Base-by-base conservation (phyloP, 2,888 invertebrate species). In the Trichogramma dendrolimi region DNA sequence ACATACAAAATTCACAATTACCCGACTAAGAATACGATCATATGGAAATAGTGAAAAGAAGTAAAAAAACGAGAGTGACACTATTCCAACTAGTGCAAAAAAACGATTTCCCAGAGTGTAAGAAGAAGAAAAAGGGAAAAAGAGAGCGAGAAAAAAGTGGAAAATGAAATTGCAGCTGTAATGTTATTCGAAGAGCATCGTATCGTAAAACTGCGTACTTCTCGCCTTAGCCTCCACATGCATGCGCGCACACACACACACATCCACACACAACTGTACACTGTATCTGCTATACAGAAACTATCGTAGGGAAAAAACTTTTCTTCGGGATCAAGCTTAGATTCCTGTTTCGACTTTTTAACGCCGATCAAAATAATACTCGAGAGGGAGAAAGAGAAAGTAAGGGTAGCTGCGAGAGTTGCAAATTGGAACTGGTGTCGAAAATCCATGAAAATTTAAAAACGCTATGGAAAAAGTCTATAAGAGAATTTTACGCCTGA, bases 331-430 rank as follows among this genome's bases (percentile, higher is more conserved):
- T 54, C 44, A 42, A 44, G 57, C 42, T 14, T 40, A 41, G 60
- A 58, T 58, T 55, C 64, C 52, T 61, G 64, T 55, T 61, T 46
- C 40, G 54, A 61, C 48, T 55, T 61, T 64, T 64, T 64, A 61
- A 48, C 14, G 46, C 58, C 58, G 61, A 61, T 64, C 46, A 42
- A 43, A 40, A 57, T 44, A 51, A 27, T 6, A 40, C 42, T 11
- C 27, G 5, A 6, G 27, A 27, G 27, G 27, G 27, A 27, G 27
- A 27, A 27, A 27, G 27, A 27, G 27, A 27, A 27, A 27, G 27
- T 27, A 27, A 27, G 27, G 27, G 27, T 27, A 2, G 27, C 14
- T 11, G 49, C 53, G 52, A 14, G 60, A 63, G 60, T 58, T 58
- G 63, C 60, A 63, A 60, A 60, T 60, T 51, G 56, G 8, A 27